These are phyloP conservation scores for Sogatella furcifera DNA, from an alignment of 1,140 invertebrate species.

Conservation along the genomic window DNA sequence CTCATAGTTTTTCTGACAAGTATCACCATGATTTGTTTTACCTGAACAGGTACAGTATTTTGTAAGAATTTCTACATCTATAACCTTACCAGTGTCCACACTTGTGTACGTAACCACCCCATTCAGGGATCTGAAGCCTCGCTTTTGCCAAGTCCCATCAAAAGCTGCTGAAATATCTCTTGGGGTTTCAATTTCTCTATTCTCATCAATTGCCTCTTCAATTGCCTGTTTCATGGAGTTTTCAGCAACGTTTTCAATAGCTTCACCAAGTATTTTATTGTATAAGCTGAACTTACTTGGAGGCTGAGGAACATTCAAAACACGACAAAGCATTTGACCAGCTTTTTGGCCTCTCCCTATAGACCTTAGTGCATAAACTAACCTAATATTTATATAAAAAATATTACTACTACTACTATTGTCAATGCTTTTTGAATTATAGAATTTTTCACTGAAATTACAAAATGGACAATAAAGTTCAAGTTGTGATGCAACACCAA, in stretches of 20 bases:
- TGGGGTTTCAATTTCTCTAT: neutral
- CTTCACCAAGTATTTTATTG: neutral
- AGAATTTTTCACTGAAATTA: conserved; percentile 6
- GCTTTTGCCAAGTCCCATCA: conserved; percentile 19
- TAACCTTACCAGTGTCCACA: conserved; percentile 16
- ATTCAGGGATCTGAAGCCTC: conserved; percentile 11
- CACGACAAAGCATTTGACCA: conserved; percentile 12
- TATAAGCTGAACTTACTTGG: conserved; percentile 7
- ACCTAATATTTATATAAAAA: conserved; percentile 16
- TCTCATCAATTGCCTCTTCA: conserved; percentile 3
- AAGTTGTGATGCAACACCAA: conserved; percentile 2
- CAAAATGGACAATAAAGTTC: conserved; percentile 3
- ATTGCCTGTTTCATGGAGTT: conserved; percentile 6
- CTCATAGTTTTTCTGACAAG: conserved; percentile 20
- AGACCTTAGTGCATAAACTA: conserved; percentile 12
- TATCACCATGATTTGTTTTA: conserved; percentile 8
- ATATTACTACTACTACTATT: conserved; percentile 4
- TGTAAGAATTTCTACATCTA: conserved; percentile 15
- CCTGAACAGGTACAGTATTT: conserved; percentile 17
- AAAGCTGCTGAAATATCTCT: conserved; percentile 12
- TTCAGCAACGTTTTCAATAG: neutral
- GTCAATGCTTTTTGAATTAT: conserved; percentile 2
- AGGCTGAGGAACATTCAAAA: conserved; percentile 12
- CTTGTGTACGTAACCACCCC: conserved; percentile 16
- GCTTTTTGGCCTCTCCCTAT: conserved; percentile 12